These are phyloP conservation scores for Acanthoscelides obtectus DNA, from an alignment of 2,888 invertebrate genomes.

Conservation along the genomic window DNA sequence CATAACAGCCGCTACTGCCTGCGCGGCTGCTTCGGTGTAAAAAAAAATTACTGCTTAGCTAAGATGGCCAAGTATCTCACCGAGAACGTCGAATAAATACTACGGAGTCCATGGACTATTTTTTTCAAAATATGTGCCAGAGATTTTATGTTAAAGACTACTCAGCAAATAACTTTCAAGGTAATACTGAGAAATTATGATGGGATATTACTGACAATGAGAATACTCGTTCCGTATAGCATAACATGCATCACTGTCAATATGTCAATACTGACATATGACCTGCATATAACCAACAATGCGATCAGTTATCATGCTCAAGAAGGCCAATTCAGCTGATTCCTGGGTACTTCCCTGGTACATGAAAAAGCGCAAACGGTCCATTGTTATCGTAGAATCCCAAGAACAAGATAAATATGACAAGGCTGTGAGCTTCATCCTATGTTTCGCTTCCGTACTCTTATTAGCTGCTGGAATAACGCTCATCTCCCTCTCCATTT, in stretches of 20 bases:
- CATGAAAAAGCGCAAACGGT: constrained; percentile 6
- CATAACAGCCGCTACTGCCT: too few relatives aligned
- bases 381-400: constrained; percentile 10
- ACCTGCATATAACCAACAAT: neutral
- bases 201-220: too few relatives aligned
- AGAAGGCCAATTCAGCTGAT: constrained; percentile 12
- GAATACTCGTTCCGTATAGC: neutral
- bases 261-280: neutral
- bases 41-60: too few relatives aligned
- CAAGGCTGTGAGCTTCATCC: constrained; percentile 11
- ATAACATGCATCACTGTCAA: neutral
- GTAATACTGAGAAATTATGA: too few relatives aligned
- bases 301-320: constrained; percentile 4
- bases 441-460: constrained; percentile 19
- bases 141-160: too few relatives aligned
- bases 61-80: too few relatives aligned
- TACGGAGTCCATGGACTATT: too few relatives aligned
- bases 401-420: constrained; percentile 15
- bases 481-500: constrained; percentile 16
- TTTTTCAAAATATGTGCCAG: too few relatives aligned
- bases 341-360: constrained; percentile 20
- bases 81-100: too few relatives aligned
- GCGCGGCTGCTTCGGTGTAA: too few relatives aligned
- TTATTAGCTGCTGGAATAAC: constrained; percentile 14
- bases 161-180: too few relatives aligned